Evolutionary conservation across 1,140 invertebrate genomes (phyloP), one percentile per base, ranked within the genome.

Genomic region (Platyscapa corneri): DNA sequence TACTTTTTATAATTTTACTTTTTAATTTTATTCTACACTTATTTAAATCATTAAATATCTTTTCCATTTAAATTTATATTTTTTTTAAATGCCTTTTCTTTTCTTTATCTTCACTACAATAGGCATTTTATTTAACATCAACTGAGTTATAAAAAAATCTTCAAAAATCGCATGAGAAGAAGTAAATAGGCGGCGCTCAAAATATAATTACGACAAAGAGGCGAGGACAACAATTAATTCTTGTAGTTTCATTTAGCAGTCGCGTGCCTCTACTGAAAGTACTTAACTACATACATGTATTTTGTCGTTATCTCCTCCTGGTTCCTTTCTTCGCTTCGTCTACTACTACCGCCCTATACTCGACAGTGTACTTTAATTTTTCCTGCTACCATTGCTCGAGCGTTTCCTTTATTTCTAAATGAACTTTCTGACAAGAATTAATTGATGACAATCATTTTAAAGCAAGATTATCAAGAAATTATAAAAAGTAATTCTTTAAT

Each of bases 211-310:
- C 87, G 80, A 82, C 65, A 76, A 72, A 86, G 85, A 82, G 74
- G 80, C 23, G 64, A 82, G 60, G 34, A 37, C 76, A 53, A 88
- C 89, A 91, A 91, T 91, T 90, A 91, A 91, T 90, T 90, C 87
- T 80, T 87, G 78, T 86, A 89, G 87, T 90, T 90, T 86, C 86
- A 72, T 86, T 84, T 87, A 87, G 88, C 88, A 86, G 87, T 88
- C 88, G 87, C 86, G 82, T 88, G 87, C 83, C 86, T 85, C 75
- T 46, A 84, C 86, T 83, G 82, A 42, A 77, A 81, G 83, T 85
- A 77, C 87, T 86, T 82, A 84, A 85, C 82, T 80, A 82, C 56
- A 49, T 72, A 64, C 76, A 78, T 83, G 76, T n/a, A 83, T 76
- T 83, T 79, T 79, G 34, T 79, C 74, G 64, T 72, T 83, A 79